Percentiles rank a stretch among this genome's conserved stretches.
Evolutionary conservation across 2,797 vertebrate species (phyloP).

Genomic region (Moxostoma hubbsi): DNA sequence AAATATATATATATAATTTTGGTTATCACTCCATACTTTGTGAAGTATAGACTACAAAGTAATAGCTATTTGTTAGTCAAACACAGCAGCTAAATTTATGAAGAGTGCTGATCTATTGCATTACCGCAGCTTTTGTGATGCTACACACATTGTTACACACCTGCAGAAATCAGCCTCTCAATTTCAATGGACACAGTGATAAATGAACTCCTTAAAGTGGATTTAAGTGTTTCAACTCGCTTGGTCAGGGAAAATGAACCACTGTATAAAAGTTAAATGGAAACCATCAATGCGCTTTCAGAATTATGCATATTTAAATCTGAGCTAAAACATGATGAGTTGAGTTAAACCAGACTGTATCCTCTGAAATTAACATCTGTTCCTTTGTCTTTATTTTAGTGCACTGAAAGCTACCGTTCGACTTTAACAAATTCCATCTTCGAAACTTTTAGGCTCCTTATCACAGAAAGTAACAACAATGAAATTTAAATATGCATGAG

Average conservation of each 20-base stretch:
- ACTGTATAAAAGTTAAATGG: conserved; percentile 25
- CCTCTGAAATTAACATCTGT: conserved; percentile 35
- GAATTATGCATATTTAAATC: conserved; percentile 32
- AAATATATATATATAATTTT: no score
- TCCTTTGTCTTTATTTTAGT: conserved; percentile 35
- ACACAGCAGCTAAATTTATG: conserved; percentile 12
- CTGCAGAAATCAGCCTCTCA: conserved; percentile 41
- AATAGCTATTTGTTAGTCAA: conserved; percentile 1
- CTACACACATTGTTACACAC: conserved; percentile 40
- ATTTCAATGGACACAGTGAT: conserved; percentile 40
- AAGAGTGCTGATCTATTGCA: conserved; percentile 32
- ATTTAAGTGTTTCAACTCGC: conserved; percentile 33
- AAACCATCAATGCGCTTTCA: conserved; percentile 21
- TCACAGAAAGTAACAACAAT: not conserved
- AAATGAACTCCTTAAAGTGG: conserved; percentile 46
- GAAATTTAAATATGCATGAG: conserved; percentile 31
- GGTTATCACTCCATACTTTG: not conserved
- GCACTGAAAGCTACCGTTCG: conserved; percentile 13
- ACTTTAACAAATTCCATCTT: not conserved
- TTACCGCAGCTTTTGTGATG: conserved; percentile 41
- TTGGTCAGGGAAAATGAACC: conserved; percentile 33
- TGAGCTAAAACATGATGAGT: conserved; percentile 26
- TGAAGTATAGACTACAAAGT: not conserved
- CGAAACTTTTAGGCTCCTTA: conserved; percentile 6
- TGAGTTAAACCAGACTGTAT: conserved; percentile 3